Percentiles rank a stretch among this genome's conserved stretches.
Conservation (phyloP, 2,113 vertebrate species). For the Pogonocichla stellata region DNA sequence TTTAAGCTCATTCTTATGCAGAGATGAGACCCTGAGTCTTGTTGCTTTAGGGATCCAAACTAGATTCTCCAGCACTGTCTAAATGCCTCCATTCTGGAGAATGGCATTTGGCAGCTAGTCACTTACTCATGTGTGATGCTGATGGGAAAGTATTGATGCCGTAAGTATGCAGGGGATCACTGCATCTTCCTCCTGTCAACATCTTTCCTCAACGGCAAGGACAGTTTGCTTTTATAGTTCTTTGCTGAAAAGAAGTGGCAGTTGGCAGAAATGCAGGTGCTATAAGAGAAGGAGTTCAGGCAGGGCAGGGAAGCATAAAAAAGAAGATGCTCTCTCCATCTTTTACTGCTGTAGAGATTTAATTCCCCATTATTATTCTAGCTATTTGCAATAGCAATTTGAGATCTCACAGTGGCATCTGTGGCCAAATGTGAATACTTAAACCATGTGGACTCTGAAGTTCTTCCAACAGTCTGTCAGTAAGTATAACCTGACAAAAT, state of each 20-base stretch:
- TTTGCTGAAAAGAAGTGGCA: not conserved
- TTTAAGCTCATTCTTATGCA: not conserved
- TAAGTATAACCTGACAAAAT: not conserved
- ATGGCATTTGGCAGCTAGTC: not conserved
- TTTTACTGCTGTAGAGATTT: slow-evolving; percentile 1
- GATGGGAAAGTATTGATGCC: not conserved
- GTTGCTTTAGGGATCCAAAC: not conserved
- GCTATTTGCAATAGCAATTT: not conserved
- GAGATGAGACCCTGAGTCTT: not conserved
- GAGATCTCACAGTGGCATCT: not conserved
- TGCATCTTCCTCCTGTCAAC: slow-evolving; percentile 42
- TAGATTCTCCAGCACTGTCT: not conserved
- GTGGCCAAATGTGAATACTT: not conserved
- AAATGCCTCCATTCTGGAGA: not conserved
- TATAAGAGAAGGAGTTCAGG: slow-evolving; percentile 15
- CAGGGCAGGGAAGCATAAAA: slow-evolving; percentile 20
- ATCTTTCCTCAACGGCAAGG: slow-evolving; percentile 37
- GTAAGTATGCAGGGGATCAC: slow-evolving; percentile 5
- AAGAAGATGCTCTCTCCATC: not conserved
- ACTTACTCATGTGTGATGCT: not conserved
- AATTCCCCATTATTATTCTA: not conserved
- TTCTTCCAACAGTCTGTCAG: not conserved
- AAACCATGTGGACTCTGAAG: not conserved
- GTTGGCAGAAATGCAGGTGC: not conserved
- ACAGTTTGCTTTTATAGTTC: slow-evolving; percentile 22